phyloP scores from a whole-genome alignment of 2,797 vertebrate genomes.

The Rhinoraja longicauda region DNA sequence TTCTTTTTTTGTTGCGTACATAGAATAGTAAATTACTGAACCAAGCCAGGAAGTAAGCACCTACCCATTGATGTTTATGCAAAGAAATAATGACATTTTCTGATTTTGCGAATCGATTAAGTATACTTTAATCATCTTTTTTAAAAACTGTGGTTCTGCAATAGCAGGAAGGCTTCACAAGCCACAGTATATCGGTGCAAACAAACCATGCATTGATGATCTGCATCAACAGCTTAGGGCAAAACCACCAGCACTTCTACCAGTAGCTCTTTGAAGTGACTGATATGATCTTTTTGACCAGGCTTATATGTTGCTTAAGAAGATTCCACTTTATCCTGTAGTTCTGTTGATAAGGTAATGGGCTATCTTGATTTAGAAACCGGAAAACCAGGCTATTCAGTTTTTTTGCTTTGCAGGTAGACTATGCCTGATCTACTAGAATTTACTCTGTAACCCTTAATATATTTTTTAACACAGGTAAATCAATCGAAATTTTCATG shows the following conservation, averaged over 20 bases:
- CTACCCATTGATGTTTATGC: slow-evolving; percentile 22
- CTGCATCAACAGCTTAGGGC: slow-evolving; percentile 8
- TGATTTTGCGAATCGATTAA: not conserved
- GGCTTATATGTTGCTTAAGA: not conserved
- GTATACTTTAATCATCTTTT: slow-evolving; percentile 5
- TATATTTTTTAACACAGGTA: not conserved
- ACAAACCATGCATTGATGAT: slow-evolving; percentile 4
- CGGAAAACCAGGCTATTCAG: not conserved
- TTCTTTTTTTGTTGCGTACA: slow-evolving; percentile 18
- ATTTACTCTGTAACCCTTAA: not conserved
- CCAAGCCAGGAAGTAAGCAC: slow-evolving; percentile 15
- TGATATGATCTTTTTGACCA: slow-evolving; percentile 31
- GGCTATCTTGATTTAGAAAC: not conserved
- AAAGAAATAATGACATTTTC: slow-evolving; percentile 6
- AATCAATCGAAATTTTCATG: not conserved
- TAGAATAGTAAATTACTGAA: slow-evolving; percentile 30
- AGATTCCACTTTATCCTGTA: not conserved
- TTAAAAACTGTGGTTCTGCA: not conserved
- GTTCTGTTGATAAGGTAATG: not conserved
- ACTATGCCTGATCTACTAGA: not conserved
- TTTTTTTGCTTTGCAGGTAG: not conserved
- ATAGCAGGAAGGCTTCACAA: not conserved
- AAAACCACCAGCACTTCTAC: slow-evolving; percentile 10
- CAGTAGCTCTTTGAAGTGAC: slow-evolving; percentile 22
- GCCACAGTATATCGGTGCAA: not conserved